Evolutionary conservation across 2,888 invertebrate genomes (phyloP), one percentile per base, ranked within the genome.

Genomic region (Euzetes globulus): DNA sequence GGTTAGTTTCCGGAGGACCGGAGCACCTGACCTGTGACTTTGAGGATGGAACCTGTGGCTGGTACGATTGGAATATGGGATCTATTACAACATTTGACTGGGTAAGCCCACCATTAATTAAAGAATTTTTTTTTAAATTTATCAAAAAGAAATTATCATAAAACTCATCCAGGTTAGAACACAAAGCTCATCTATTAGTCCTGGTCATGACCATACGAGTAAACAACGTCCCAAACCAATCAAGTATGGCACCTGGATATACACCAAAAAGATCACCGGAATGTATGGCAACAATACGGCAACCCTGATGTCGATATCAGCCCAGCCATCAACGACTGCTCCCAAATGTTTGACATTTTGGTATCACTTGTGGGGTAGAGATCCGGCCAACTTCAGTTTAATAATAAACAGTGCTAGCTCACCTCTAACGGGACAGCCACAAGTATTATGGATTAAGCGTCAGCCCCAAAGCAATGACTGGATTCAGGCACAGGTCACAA

Each of bases 11-110:
- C n/a, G n/a, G n/a, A n/a, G n/a, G n/a, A n/a, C 33, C 33, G 4
- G 1, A 25, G 1, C 22, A 37, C 15, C 11, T 45, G 22, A 58
- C 5, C 11, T 73, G 73, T 41, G 76, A 77, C 29, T 78, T 78
- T 60, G 78, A 78, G 58, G 70, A 72, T 6, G 77, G 74, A 2
- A 33, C 41, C 41, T 78, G 78, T 55, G 77, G 76, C 0, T 78
- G 78, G 78, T 55, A n/a, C 9, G 76, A 77, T 13, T 15, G 9
- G 11, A 3, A 47, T 27, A 15, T 37, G 11, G 22, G 25, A 15
- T 5, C n/a, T 1, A 19, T 15, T 41, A n/a, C 2, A 17, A 17
- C 3, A n/a, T 33, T 63, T 33, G 63, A 29, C 19, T 63, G 63
- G 63, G 63, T 63, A 33, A n/a, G n/a, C n/a, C 1, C 25, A 25